These are phyloP conservation scores for Sericinus montela DNA, from an alignment of 2,888 invertebrate species.

Conservation along the genomic window DNA sequence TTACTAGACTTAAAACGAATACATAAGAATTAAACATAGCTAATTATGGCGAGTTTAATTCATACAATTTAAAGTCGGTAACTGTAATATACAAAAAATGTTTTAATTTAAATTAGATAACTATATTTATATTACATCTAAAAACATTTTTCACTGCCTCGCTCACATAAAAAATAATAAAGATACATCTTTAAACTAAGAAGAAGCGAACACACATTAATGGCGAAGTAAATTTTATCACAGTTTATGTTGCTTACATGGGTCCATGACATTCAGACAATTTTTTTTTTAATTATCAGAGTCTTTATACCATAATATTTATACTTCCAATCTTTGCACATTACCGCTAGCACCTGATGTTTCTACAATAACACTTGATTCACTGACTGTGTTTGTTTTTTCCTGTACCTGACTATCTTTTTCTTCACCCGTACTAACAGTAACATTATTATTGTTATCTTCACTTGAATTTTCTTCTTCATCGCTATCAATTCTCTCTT, in stretches of 20 bases:
- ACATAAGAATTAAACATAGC: constrained; percentile 68
- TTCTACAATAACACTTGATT: constrained; percentile 56
- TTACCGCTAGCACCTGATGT: constrained; percentile 64
- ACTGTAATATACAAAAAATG: constrained; percentile 24
- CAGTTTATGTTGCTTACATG: constrained; percentile 36
- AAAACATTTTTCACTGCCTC: too few species aligned
- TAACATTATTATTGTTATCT: constrained; percentile 9
- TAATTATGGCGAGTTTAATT: constrained; percentile 73
- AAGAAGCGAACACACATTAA: neutral
- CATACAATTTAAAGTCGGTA: constrained; percentile 21
- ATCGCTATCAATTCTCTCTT: constrained; percentile 39
- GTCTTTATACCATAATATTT: neutral
- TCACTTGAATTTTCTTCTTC: constrained; percentile 38
- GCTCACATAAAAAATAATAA: too few species aligned
- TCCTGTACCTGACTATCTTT: constrained; percentile 24
- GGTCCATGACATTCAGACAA: neutral
- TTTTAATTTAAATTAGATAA: too few species aligned
- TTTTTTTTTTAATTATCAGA: too few species aligned
- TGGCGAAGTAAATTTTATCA: constrained; percentile 39
- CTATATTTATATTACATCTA: too few species aligned
- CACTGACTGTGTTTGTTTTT: constrained; percentile 40
- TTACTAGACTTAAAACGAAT: constrained; percentile 5
- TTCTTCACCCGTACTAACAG: constrained; percentile 18
- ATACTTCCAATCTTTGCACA: constrained; percentile 56
- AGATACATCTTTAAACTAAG: too few species aligned